These are phyloP conservation scores for Heliconius erato DNA, from an alignment of 2,888 invertebrate species.

Conservation along the genomic window DNA sequence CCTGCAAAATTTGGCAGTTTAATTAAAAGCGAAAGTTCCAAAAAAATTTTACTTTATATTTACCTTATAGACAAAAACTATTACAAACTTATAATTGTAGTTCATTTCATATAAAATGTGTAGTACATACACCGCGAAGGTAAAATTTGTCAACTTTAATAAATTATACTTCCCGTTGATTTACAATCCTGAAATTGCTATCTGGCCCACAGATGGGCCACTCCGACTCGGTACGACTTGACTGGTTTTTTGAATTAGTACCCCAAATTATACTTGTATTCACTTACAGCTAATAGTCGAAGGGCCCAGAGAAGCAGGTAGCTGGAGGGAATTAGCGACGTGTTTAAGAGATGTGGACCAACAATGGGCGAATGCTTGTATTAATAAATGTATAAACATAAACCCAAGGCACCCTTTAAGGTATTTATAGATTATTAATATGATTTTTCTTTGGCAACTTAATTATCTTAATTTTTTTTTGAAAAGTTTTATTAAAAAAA, in stretches of 20 bases:
- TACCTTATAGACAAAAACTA: too few species aligned
- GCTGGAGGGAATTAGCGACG: constrained; percentile 76
- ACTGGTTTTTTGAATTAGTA: neutral
- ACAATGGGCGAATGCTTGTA: constrained; percentile 72
- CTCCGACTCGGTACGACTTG: neutral
- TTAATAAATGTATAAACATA: constrained; percentile 68
- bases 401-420: constrained; percentile 73
- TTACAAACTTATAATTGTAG: too few species aligned
- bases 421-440: constrained; percentile 56
- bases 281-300: constrained; percentile 61
- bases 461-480: neutral
- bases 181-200: neutral
- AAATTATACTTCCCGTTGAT: neutral
- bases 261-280: neutral
- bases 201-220: too few species aligned
- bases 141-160: too few species aligned
- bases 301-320: constrained; percentile 60
- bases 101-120: too few species aligned
- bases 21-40: too few species aligned
- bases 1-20: too few species aligned
- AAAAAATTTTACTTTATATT: too few species aligned
- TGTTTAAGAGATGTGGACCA: constrained; percentile 70
- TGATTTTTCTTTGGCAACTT: neutral
- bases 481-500: neutral
- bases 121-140: too few species aligned